A percentile compares a stretch with the other conserved stretches of the same genome.
Conservation (phyloP, 2,113 vertebrate species). For the Leucoraja erinaceus region DNA sequence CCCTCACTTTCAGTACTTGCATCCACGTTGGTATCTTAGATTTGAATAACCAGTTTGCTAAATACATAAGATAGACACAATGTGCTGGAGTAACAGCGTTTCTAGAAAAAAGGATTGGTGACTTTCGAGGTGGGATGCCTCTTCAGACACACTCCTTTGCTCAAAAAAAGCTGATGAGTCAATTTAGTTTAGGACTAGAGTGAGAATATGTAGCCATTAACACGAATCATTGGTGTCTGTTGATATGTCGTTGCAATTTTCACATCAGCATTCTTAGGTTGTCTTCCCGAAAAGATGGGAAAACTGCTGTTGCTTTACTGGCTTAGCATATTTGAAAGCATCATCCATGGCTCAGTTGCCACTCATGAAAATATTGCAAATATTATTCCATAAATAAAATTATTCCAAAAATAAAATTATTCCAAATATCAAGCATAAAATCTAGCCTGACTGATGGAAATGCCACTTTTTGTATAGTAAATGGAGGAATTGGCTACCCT, state of each 20-base stretch:
- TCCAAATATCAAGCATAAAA: background rate
- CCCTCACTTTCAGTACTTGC: background rate
- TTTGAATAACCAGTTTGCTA: background rate
- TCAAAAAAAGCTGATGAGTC: conserved; percentile 6
- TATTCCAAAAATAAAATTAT: background rate
- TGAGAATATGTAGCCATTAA: background rate
- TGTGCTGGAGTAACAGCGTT: no score
- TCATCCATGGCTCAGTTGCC: background rate
- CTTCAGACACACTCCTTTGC: background rate
- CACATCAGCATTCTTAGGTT: background rate
- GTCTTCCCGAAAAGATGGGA: background rate
- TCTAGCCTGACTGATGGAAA: background rate
- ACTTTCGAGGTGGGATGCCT: no score
- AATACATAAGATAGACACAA: background rate
- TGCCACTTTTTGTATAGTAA: no score
- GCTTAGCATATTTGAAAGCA: background rate
- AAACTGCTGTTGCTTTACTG: background rate
- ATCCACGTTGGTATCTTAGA: background rate
- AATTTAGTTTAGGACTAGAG: background rate
- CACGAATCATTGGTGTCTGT: background rate
- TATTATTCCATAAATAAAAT: no score
- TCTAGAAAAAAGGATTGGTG: no score
- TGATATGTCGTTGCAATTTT: background rate
- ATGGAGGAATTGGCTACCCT: background rate
- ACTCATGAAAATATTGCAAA: background rate